Conservation (phyloP, 2,113 vertebrate species). For the Ochotona curzoniae region DNA sequence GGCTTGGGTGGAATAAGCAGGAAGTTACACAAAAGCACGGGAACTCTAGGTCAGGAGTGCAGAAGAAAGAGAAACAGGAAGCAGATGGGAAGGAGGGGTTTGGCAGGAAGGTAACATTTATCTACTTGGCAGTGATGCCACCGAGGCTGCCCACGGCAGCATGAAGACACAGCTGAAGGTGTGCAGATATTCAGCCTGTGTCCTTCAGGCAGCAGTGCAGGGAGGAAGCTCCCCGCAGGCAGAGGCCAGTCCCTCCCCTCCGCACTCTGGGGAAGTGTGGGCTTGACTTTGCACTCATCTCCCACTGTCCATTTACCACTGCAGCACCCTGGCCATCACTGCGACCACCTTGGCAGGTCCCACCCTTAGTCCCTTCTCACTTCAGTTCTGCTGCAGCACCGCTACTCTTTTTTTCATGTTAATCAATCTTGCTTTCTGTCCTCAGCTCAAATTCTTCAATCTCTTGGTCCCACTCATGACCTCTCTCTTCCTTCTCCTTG, state of each 20-base stretch:
- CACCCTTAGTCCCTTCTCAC: background rate
- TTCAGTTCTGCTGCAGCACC: background rate
- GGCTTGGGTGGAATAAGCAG: background rate
- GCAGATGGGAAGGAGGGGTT: background rate
- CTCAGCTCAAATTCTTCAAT: background rate
- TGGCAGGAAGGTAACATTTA: background rate
- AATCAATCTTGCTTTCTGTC: background rate
- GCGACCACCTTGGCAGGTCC: no score
- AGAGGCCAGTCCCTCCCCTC: background rate
- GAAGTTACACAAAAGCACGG: background rate
- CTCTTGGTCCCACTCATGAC: background rate
- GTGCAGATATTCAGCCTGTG: background rate
- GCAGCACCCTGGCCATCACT: background rate
- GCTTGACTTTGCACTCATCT: background rate
- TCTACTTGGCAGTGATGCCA: background rate
- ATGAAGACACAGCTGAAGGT: background rate
- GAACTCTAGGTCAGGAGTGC: background rate
- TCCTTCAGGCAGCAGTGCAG: background rate
- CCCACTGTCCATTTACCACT: background rate
- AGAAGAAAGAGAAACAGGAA: conserved; percentile 48
- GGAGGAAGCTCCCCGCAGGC: background rate
- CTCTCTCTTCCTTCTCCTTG: background rate
- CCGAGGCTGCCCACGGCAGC: background rate
- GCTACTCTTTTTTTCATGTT: background rate
- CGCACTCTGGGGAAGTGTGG: background rate